These are phyloP conservation scores for Drosophila kuntzei DNA, from an alignment of 2,888 invertebrate genomes.

Conservation along the genomic window DNA sequence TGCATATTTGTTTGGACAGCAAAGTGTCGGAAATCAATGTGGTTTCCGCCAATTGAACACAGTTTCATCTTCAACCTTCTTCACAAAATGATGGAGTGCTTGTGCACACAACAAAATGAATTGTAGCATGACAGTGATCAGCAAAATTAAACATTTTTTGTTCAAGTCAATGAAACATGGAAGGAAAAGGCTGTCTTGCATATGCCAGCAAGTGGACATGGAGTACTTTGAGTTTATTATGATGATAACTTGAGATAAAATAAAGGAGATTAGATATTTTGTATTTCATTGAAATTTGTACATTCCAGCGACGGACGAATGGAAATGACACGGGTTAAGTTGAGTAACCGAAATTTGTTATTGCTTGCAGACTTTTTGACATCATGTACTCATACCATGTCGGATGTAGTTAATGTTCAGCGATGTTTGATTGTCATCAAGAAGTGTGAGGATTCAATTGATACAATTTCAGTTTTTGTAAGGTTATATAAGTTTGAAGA, in stretches of 20 bases:
- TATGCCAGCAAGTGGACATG: constrained; percentile 23
- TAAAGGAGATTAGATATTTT: constrained; percentile 54
- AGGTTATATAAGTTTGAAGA: background rate
- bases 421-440: background rate
- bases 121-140: constrained; percentile 61
- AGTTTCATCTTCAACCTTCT: constrained; percentile 49
- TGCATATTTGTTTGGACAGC: constrained; percentile 54
- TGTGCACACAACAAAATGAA: constrained; percentile 58
- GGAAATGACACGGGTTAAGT: constrained; percentile 65
- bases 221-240: constrained; percentile 34
- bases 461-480: background rate
- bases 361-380: background rate
- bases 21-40: constrained; percentile 69
- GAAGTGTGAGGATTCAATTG: background rate
- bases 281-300: constrained; percentile 48
- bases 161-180: constrained; percentile 10
- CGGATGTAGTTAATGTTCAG: background rate
- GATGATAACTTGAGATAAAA: constrained; percentile 38
- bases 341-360: constrained; percentile 14
- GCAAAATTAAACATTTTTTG: constrained; percentile 52
- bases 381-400: background rate
- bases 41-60: constrained; percentile 70
- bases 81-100: constrained; percentile 32
- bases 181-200: constrained; percentile 27
- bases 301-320: constrained; percentile 6